Evolutionary conservation across 2,113 vertebrate species (phyloP).

Genomic region (Pterocles gutturalis): DNA sequence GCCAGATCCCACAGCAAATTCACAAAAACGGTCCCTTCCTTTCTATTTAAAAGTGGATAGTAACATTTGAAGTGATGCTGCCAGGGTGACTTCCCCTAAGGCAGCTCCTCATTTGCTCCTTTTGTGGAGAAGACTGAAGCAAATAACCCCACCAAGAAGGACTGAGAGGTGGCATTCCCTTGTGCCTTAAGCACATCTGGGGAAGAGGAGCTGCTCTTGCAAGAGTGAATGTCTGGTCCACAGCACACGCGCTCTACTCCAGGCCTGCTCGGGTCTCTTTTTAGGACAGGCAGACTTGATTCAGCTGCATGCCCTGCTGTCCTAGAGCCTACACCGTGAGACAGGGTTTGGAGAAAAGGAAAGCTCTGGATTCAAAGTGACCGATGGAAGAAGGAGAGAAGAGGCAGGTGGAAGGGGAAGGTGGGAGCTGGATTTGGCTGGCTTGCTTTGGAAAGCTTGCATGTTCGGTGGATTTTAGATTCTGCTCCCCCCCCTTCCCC

Average conservation of each 20-base stretch:
- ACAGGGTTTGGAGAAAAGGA: neutral
- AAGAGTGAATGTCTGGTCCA: neutral
- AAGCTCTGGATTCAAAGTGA: neutral
- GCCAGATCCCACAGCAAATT: constrained; percentile 32
- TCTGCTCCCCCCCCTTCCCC: neutral
- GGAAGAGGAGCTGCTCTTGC: neutral
- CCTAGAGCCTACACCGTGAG: fast-evolving
- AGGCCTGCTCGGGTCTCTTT: neutral
- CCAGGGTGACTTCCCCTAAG: neutral
- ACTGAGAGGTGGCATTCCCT: neutral
- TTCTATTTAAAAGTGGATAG: neutral
- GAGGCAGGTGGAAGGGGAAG: neutral
- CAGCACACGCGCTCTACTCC: neutral
- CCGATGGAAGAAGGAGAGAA: neutral
- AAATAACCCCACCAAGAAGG: neutral
- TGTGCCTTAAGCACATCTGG: neutral
- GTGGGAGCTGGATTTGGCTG: neutral
- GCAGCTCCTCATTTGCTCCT: neutral
- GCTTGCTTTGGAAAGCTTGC: neutral
- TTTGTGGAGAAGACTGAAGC: neutral
- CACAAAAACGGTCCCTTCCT: neutral
- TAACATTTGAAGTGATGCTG: neutral
- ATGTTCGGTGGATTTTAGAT: neutral
- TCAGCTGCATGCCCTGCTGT: neutral
- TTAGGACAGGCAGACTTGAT: neutral